Evolutionary conservation across 2,113 vertebrate species (phyloP).

Genomic region (Caranx ignobilis): DNA sequence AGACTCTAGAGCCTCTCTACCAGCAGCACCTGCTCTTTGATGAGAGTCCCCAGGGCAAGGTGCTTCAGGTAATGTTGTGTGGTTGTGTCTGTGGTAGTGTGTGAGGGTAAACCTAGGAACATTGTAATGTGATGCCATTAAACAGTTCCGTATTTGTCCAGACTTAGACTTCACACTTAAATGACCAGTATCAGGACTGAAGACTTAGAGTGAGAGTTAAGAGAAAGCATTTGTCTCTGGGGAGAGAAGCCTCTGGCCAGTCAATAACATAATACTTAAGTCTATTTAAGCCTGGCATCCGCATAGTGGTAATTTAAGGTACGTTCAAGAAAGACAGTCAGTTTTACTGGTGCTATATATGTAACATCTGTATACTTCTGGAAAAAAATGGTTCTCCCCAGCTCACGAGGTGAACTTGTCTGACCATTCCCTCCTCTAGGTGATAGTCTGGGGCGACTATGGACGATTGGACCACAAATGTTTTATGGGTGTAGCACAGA

Average conservation of each 20-base stretch:
- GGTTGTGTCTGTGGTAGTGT: background rate
- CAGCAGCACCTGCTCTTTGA: conserved; percentile 97
- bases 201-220: too few species aligned
- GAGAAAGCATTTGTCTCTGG: too few species aligned
- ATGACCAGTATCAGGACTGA: too few species aligned
- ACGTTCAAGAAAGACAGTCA: too few species aligned
- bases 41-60: conserved; percentile 97
- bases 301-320: too few species aligned
- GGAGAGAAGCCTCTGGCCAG: too few species aligned
- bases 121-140: background rate
- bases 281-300: too few species aligned
- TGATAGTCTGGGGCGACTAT: conserved; percentile 99
- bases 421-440: conserved; percentile 79
- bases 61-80: conserved; percentile 92
- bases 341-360: too few species aligned
- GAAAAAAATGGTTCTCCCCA: background rate
- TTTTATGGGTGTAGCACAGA: conserved; percentile 99
- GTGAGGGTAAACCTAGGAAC: background rate
- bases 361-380: too few species aligned
- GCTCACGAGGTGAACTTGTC: background rate
- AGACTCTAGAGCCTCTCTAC: conserved; percentile 99
- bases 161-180: too few species aligned
- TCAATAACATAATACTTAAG: too few species aligned
- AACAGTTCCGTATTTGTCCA: too few species aligned
- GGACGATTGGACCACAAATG: conserved; percentile 99